Evolutionary conservation across 2,888 invertebrate species (phyloP).

Genomic region (Pristionchus exspectatus): DNA sequence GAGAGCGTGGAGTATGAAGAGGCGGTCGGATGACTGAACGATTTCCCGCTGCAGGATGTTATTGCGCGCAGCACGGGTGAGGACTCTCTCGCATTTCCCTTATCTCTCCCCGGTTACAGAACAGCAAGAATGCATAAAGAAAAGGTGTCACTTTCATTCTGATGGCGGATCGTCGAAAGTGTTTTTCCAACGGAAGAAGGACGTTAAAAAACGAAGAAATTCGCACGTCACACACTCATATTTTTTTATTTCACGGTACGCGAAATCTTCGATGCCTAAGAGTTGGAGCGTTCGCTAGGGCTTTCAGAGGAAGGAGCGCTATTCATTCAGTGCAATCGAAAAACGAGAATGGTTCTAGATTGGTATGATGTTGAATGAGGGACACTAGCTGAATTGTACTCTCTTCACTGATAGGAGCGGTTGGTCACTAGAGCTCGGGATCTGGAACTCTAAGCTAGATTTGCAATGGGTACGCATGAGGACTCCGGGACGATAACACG

Average conservation of each 20-base stretch:
- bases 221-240: not conserved
- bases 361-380: no score
- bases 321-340: no score
- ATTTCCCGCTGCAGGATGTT: slow-evolving; percentile 8
- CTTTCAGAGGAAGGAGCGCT: no score
- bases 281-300: not conserved
- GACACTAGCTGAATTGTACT: no score
- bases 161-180: not conserved
- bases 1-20: no score
- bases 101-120: not conserved
- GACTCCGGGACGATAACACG: not conserved
- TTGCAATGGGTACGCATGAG: no score
- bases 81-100: not conserved
- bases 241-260: not conserved
- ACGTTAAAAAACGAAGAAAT: not conserved
- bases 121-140: not conserved
- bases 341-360: no score
- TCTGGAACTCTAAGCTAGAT: no score
- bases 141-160: not conserved
- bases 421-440: no score
- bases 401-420: no score
- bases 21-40: not conserved
- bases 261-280: no score
- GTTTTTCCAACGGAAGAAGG: not conserved
- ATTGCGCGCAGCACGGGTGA: not conserved